Conservation (phyloP, 2,797 vertebrate species). For the Betta splendens region DNA sequence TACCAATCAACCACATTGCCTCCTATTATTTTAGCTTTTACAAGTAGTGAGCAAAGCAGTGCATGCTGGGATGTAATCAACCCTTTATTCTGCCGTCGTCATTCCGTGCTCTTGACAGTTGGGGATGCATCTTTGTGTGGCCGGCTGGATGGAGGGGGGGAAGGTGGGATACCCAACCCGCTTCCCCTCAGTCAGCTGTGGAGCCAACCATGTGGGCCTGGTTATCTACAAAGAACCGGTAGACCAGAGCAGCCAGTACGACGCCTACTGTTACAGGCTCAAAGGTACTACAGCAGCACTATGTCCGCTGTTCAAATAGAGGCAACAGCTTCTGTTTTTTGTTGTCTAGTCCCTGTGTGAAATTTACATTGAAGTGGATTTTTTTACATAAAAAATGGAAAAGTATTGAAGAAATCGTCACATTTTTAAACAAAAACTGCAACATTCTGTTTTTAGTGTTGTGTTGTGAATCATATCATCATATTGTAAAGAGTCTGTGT, state of each 20-base stretch:
- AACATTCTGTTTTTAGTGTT: too few relatives aligned
- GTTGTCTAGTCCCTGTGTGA: not conserved
- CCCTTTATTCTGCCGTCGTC: not conserved
- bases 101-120: conserved; percentile 74
- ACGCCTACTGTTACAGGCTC: conserved; percentile 91
- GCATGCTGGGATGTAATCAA: conserved; percentile 10
- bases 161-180: conserved; percentile 89
- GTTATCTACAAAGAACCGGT: conserved; percentile 84
- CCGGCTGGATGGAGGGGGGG: conserved; percentile 90
- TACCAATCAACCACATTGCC: too few relatives aligned
- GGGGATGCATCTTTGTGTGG: conserved; percentile 90
- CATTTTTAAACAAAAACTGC: too few relatives aligned
- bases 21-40: not conserved
- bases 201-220: conserved; percentile 85
- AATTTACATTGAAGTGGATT: too few relatives aligned
- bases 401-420: too few relatives aligned
- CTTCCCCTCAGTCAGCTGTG: conserved; percentile 86
- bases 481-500: too few relatives aligned
- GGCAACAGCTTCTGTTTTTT: not conserved
- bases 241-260: conserved; percentile 84
- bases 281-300: conserved; percentile 76
- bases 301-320: not conserved
- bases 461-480: too few relatives aligned
- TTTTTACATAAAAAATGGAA: too few relatives aligned
- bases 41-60: not conserved